A percentile compares a stretch with the other conserved stretches of the same genome.
Evolutionary conservation across 2,113 vertebrate species (phyloP).

Genomic region (Poeciliopsis turrubarensis): DNA sequence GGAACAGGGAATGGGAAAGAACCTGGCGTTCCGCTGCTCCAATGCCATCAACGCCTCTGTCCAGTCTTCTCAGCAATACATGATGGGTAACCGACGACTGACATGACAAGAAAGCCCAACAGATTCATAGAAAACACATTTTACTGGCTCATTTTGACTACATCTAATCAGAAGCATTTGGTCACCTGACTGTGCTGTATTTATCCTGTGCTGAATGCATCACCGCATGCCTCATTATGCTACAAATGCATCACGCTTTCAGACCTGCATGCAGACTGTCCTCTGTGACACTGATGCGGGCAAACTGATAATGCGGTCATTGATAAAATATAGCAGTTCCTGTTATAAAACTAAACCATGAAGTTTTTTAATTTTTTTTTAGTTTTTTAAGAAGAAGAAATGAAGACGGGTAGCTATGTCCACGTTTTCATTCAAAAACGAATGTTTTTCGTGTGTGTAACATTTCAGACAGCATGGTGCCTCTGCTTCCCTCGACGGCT

Average conservation of each 20-base stretch:
- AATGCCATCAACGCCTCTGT: slow-evolving; percentile 87
- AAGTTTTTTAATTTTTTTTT: too few species aligned
- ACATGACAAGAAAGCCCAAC: neutral
- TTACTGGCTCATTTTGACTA: neutral
- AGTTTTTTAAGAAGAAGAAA: neutral
- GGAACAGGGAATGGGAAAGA: slow-evolving; percentile 96
- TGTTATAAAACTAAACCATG: slow-evolving; percentile 8
- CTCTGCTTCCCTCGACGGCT: slow-evolving; percentile 86
- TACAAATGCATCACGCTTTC: slow-evolving; percentile 45
- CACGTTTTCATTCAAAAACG: neutral
- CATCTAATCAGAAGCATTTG: slow-evolving; percentile 24
- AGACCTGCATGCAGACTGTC: slow-evolving; percentile 41
- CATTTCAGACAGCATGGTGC: slow-evolving; percentile 88
- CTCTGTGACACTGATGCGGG: slow-evolving; percentile 34
- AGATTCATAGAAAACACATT: neutral
- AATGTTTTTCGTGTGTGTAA: neutral
- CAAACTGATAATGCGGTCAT: slow-evolving; percentile 48
- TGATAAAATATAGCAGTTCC: slow-evolving; percentile 32
- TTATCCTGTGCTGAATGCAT: slow-evolving; percentile 44
- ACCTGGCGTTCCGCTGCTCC: slow-evolving; percentile 93
- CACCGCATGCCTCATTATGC: slow-evolving; percentile 30
- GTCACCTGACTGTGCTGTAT: slow-evolving; percentile 42
- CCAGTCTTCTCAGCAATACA: slow-evolving; percentile 88
- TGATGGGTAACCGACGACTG: slow-evolving; percentile 84
- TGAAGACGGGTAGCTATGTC: neutral